A percentile compares a stretch with the other conserved stretches of the same genome.
These are phyloP conservation scores for Engystomops pustulosus DNA, from an alignment of 2,113 vertebrate species.

Conservation along the genomic window DNA sequence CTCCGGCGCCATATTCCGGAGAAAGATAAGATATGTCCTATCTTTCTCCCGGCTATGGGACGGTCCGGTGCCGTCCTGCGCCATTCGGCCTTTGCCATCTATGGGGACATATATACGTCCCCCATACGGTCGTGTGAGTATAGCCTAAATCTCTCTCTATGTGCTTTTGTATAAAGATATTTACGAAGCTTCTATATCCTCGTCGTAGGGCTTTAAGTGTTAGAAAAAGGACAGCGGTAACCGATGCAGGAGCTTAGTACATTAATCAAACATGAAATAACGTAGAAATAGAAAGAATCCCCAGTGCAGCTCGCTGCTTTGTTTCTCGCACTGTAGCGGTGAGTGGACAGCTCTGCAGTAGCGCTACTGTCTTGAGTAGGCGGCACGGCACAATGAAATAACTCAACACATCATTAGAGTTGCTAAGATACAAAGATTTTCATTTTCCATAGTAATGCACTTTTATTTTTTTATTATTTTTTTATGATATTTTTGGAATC, in stretches of 20 bases:
- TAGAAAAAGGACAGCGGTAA: neutral
- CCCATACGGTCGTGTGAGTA: no score
- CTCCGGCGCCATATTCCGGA: no score
- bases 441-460: slow-evolving; percentile 53
- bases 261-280: slow-evolving; percentile 8
- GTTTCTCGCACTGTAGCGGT: neutral
- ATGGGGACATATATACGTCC: no score
- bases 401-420: slow-evolving; percentile 51
- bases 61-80: no score
- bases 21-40: no score
- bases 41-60: no score
- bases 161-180: neutral
- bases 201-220: neutral
- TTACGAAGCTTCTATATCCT: neutral
- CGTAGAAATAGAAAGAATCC: neutral
- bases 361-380: slow-evolving; percentile 31
- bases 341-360: slow-evolving; percentile 25
- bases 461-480: slow-evolving; percentile 46
- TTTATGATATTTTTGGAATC: slow-evolving; percentile 43
- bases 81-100: no score
- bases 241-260: neutral
- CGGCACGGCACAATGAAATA: slow-evolving; percentile 44
- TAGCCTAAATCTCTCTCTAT: neutral
- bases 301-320: neutral
- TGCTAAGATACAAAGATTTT: slow-evolving; percentile 55